Evolutionary conservation across 2,113 vertebrate genomes (phyloP).

Genomic region (Strix uralensis): DNA sequence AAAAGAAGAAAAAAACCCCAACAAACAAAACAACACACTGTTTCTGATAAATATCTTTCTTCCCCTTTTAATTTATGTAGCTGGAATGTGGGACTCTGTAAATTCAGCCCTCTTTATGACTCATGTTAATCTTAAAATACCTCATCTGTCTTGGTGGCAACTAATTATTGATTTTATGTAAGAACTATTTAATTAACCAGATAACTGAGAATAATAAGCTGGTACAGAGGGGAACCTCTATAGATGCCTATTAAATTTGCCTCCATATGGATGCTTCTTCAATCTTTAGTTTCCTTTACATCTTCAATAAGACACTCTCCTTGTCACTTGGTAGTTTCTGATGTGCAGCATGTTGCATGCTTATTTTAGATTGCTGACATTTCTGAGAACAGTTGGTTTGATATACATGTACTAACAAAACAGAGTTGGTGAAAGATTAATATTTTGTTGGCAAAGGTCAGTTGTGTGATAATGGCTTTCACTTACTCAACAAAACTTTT

Average conservation of each 20-base stretch:
- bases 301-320: not conserved
- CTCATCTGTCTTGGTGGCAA: constrained; percentile 17
- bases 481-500: constrained; percentile 44
- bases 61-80: not conserved
- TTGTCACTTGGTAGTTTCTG: not conserved
- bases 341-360: constrained; percentile 25
- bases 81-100: not conserved
- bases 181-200: constrained; percentile 61
- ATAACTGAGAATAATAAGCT: constrained; percentile 45
- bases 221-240: not conserved
- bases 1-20: not conserved
- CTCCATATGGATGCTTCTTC: constrained; percentile 31
- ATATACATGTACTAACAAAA: constrained; percentile 59
- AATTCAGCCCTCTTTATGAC: constrained; percentile 1
- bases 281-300: constrained; percentile 16
- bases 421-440: constrained; percentile 58
- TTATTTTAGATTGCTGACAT: constrained; percentile 65
- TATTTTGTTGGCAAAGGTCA: constrained; percentile 62
- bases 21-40: not conserved
- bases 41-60: not conserved
- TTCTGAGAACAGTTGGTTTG: constrained; percentile 63
- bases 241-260: constrained; percentile 33
- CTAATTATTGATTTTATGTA: constrained; percentile 59
- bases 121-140: constrained; percentile 39
- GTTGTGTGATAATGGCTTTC: constrained; percentile 7